Conservation (phyloP, 2,888 invertebrate species). For the Euplagia quadripunctaria region DNA sequence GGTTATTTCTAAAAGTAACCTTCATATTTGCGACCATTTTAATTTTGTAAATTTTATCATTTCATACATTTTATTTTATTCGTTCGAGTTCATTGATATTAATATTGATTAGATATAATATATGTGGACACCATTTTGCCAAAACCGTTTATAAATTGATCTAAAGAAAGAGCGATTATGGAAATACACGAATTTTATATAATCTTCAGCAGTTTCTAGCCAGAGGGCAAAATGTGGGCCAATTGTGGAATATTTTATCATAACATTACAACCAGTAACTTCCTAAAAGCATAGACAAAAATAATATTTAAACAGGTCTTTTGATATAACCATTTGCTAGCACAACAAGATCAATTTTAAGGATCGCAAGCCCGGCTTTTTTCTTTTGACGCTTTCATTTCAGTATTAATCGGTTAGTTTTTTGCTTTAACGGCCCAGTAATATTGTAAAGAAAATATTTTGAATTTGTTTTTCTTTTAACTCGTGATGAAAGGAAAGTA, state of each 20-base stretch:
- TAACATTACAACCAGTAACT: slow-evolving; percentile 9
- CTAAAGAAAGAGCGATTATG: slow-evolving; percentile 11
- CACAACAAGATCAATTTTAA: neutral
- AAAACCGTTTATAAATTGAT: neutral
- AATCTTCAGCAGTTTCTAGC: slow-evolving; percentile 14
- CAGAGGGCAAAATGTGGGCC: slow-evolving; percentile 14
- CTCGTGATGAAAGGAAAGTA: neutral
- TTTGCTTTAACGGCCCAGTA: neutral
- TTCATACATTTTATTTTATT: neutral
- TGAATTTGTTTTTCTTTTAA: neutral
- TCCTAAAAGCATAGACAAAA: neutral
- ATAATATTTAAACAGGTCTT: neutral
- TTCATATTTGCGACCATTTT: too few species aligned
- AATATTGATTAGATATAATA: neutral
- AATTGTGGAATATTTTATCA: slow-evolving; percentile 20
- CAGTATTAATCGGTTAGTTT: neutral
- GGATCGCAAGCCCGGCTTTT: neutral
- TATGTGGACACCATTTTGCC: neutral
- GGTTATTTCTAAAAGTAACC: neutral
- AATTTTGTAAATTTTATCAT: neutral
- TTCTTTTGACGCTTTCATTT: neutral
- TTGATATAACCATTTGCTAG: neutral
- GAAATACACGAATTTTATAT: slow-evolving; percentile 16
- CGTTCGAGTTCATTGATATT: neutral
- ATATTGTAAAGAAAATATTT: neutral